Percentiles rank a stretch among this genome's conserved stretches.
Conservation (phyloP, 2,888 invertebrate genomes). For the Ectemnius cavifrons region DNA sequence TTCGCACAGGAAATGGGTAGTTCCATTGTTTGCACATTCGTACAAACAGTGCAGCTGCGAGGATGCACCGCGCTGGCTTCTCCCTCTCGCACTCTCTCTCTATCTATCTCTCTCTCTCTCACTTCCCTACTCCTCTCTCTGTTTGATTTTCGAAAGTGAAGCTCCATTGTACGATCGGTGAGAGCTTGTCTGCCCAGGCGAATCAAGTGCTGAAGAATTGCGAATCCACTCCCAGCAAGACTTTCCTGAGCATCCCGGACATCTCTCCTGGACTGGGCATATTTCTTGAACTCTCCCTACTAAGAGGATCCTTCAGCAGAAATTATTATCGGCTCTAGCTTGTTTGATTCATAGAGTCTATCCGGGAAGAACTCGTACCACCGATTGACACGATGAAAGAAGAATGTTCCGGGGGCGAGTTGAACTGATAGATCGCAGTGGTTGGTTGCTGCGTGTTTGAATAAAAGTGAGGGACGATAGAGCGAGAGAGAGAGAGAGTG, state of each 20-base stretch:
- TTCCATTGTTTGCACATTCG: conserved; percentile 69
- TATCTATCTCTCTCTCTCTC: conserved; percentile 44
- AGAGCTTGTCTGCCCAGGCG: conserved; percentile 28
- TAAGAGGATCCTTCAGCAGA: no score
- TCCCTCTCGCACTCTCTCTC: conserved; percentile 20
- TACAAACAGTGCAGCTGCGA: conserved; percentile 68
- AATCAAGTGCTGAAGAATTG: conserved; percentile 32
- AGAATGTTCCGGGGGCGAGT: conserved; percentile 18
- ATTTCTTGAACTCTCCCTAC: no score
- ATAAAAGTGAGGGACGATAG: conserved; percentile 38
- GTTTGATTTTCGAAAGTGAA: conserved; percentile 74
- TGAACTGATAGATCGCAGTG: conserved; percentile 16
- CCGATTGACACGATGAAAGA: conserved; percentile 14
- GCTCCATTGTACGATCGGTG: conserved; percentile 55
- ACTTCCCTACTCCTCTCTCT: conserved; percentile 38
- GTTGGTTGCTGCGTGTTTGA: conserved; percentile 40
- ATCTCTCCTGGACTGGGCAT: no score
- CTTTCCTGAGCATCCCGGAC: background rate
- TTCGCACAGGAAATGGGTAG: conserved; percentile 67
- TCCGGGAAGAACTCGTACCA: background rate
- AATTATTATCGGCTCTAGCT: no score
- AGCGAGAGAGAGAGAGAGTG: background rate
- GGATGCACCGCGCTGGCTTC: conserved; percentile 59
- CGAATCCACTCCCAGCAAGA: background rate
- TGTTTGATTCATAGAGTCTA: no score